Evolutionary conservation across 2,113 vertebrate genomes (phyloP), one percentile per base, ranked within the genome.

Genomic region (Pituophis catenifer): DNA sequence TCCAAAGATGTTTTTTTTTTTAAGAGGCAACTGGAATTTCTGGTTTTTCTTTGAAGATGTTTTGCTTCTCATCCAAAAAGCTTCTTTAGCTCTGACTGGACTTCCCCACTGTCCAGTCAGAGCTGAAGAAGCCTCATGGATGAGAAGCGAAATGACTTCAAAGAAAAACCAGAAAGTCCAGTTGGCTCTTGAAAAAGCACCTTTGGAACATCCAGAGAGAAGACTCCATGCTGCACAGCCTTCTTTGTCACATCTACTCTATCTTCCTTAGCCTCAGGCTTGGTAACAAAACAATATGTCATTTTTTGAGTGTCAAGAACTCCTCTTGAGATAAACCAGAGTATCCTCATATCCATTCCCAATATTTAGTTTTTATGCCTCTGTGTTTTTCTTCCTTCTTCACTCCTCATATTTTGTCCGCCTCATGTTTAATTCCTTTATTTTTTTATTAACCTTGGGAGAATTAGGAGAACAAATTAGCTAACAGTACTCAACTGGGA

Each of bases 361-460:
- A 65, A 52, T 1, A 1, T 15, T 62, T 26, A 29, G 89, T 2
- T 81, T 90, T 52, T 90, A 62, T 29, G 53, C 13, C 19, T 8
- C 57, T 29, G 17, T 33, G 26, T n/a, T 26, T 33, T 19, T 12
- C 26, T 54, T 91, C 70, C 65, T 54, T 53, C 19, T 81, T 38
- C 13, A 5, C 19, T 81, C 29, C 13, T 38, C 23, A 52, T 90
- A 5, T n/a, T 65, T 48, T 17, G 24, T 90, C 12, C 33, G 12
- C n/a, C 24, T 33, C 2, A 24, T 48, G 12, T 57, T 70, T 54
- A 0, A 90, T 3, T 23, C 62, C 75, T 92, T 3, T 24, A 92
- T 96, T 95, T 62, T 48, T 50, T 53, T 8, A 38, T 4, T 5
- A 53, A 29, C 91, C 21, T 95, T 95, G 90, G 92, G 3, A n/a